Evolutionary conservation across 2,113 vertebrate species (phyloP), one percentile per base, ranked within the genome.

Genomic region (Xiphorhynchus elegans): DNA sequence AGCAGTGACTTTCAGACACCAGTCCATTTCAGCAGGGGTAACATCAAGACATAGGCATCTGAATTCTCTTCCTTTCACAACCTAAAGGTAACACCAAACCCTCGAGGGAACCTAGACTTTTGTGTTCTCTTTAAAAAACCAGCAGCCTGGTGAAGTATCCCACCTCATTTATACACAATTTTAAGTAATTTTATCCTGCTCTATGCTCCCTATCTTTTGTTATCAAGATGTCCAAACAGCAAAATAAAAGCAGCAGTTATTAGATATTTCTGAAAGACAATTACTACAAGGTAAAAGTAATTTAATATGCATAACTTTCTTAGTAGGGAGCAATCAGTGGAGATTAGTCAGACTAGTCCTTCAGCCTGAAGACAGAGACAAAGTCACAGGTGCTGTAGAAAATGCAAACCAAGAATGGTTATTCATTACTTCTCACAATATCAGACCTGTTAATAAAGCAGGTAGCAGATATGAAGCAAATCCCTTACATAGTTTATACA

Each of bases 41-140:
- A 49, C 1, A 5, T 35, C 26, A 37, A 73, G 17, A 5, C 28
- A 7, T 29, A 44, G 0, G 0, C 13, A 62, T 21, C 39, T 29
- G 2, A 85, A 64, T 66, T 53, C 8, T 73, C 25, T 70, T 77
- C 35, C 52, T 87, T 78, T 66, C 13, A 39, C 23, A 75, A 11
- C 8, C 19, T 73, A 42, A 80, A 40, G 5, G 10, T 72, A 55
- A 58, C 4, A 70, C 4, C 31, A 83, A 11, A 9, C 50, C 40
- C 40, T 42, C 13, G 55, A 55, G 7, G 2, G 2, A 1, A 60
- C n/a, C 0, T 55, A 25, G 11, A 2, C 6, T 66, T 86, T 33
- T 18, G 6, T 6, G 23, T 49, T 67, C 1, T 1, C 20, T 49
- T 35, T 33, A 50, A 42, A 37, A 67, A 55, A 67, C 49, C 0